Evolutionary conservation across 2,797 vertebrate genomes (phyloP), one percentile per base, ranked within the genome.

Genomic region (Otolemur crassicaudatus): DNA sequence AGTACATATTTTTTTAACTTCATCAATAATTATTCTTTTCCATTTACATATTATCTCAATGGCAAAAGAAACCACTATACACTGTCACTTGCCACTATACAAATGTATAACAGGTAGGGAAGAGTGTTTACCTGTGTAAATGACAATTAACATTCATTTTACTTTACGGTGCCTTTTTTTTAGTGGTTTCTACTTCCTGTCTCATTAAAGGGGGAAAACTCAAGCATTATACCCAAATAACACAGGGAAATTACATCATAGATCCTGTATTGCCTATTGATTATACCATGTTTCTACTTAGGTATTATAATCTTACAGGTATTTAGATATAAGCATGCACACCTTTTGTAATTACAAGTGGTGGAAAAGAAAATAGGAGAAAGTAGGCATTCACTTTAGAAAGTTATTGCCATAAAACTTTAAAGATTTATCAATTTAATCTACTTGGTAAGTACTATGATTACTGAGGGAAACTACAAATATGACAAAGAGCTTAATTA

Each of bases 201-300:
- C 34, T 63, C 70, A 75, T 34, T 17, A 85, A 87, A 96, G 49
- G 70, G n/a, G 90, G 46, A 90, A 87, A 79, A 91, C 25, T 75
- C 58, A 91, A 70, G 60, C 22, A 37, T 7, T 12, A 95, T 22
- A 56, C 17, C 56, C 16, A 77, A 40, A 31, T 37, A 95, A 94
- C n/a, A 82, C 3, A 60, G 23, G 87, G 63, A 90, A 87, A 92
- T 90, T 86, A 40, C 19, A 90, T 63, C 63, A 83, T 19, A 70
- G 60, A 56, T 63, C 53, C 58, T 29, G 56, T 56, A 70, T 23
- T 80, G 37, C 19, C 7, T 63, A 34, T 77, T 40, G 83, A 31
- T 84, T 86, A 63, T 12, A 87, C 34, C 60, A 7, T 65, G 49
- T 65, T 90, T 85, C 82, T 43, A 82, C 34, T 29, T 58, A 79